Evolutionary conservation across 2,888 invertebrate genomes (phyloP).

Genomic region (Spicauda simplicius): DNA sequence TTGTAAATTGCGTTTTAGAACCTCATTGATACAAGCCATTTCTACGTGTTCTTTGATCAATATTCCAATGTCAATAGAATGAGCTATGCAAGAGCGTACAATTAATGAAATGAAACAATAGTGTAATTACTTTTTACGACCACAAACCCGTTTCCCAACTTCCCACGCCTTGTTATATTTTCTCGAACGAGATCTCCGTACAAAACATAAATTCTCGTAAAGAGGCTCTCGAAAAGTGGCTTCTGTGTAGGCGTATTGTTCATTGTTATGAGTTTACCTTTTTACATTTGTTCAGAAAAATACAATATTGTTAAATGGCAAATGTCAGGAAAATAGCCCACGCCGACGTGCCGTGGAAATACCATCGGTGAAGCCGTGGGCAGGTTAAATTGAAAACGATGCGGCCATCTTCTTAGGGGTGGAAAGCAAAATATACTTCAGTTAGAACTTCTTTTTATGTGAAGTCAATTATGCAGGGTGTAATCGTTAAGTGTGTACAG

Average conservation of each 20-base stretch:
- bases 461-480: no score
- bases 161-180: constrained; percentile 26
- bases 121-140: constrained; percentile 29
- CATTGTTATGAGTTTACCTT: background rate
- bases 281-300: background rate
- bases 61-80: constrained; percentile 28
- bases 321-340: no score
- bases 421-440: no score
- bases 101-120: constrained; percentile 25
- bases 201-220: background rate
- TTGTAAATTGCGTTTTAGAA: no score
- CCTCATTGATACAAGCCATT: background rate
- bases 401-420: no score
- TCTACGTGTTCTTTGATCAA: background rate
- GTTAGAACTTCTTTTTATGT: no score
- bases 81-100: constrained; percentile 26
- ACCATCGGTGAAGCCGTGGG: no score
- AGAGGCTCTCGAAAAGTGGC: background rate
- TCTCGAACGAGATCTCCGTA: constrained; percentile 6
- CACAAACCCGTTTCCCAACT: constrained; percentile 15
- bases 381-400: no score
- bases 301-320: background rate
- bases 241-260: background rate
- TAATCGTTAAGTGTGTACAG: no score
- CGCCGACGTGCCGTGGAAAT: no score